Conservation (phyloP, 2,113 vertebrate genomes). For the Lophotis ruficrista region DNA sequence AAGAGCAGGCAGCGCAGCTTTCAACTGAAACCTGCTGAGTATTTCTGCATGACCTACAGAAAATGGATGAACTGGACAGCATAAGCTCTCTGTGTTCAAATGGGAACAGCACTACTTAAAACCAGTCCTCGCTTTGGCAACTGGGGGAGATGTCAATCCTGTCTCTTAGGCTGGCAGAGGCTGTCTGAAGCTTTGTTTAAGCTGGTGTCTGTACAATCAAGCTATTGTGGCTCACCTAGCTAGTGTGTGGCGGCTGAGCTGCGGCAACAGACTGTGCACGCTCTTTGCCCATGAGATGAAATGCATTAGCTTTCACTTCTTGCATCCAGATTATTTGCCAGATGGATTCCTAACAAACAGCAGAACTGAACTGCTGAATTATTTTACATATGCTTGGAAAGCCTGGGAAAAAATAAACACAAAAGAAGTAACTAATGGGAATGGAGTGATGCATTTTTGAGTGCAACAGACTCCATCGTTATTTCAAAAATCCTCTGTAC, state of each 20-base stretch:
- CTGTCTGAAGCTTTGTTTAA: neutral
- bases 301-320: neutral
- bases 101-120: neutral
- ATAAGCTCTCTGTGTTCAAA: neutral
- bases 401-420: neutral
- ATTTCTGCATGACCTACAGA: neutral
- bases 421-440: neutral
- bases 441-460: neutral
- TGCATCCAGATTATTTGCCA: neutral
- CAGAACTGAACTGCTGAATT: constrained; percentile 20
- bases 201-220: neutral
- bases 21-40: neutral
- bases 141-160: neutral
- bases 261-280: rapidly evolving
- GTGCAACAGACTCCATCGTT: rapidly evolving
- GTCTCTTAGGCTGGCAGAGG: neutral
- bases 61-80: neutral
- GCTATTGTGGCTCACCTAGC: neutral
- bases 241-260: neutral
- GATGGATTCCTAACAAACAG: constrained; percentile 1
- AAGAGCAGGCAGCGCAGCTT: rapidly evolving
- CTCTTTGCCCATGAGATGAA: neutral
- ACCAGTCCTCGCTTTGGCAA: neutral
- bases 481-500: neutral
- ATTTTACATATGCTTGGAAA: neutral